Base-by-base conservation (phyloP, 2,888 invertebrate genomes). In the Campoplex nolae region DNA sequence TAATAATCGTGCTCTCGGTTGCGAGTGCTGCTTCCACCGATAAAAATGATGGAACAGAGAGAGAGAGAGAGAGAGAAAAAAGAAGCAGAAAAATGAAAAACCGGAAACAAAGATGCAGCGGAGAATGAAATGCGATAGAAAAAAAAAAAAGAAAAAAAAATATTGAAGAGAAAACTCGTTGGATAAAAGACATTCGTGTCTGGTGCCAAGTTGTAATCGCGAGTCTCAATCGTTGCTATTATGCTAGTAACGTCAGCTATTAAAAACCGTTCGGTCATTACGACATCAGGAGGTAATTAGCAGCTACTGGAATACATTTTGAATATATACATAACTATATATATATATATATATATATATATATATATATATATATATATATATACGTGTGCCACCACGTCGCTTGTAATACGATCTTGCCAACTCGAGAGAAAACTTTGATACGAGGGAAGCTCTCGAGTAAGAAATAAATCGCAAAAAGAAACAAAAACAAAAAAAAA, bases 261-360 rank as follows among this genome's bases (percentile, higher is more conserved):
- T 84, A 84, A 78, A 78, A 84, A 84, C 84, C 84, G 84, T 84
- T 84, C 84, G 74, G 78, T 70, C 75, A 80, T 84, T 84, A 84
- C 84, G 84, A 80, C 79, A 84, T 84, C 75, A 65, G 74, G 67
- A 23, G 67, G 68, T 75, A 75, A 84, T 84, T 84, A 80, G 79
- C 74, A 74, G 79, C 79, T 84, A 62, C 75, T 74, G 48, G 68
- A 67, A 56, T 71, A 71, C 16, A 71, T 35, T 28, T 8, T 8
- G 23, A 54, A 38, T 67, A 42, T 67, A 42, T 48, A 74, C 23
- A 23, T 23, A 23, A 23, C 23, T 23, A 23, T 23, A 23, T 23
- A 23, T 74, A 32, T 71, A 62, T 62, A 80, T 74, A 32, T 71
- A 62, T 62, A 80, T 74, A 32, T 71, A 62, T 62, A 80, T n/a